Evolutionary conservation across 2,888 invertebrate genomes (phyloP), one percentile per base, ranked within the genome.

Genomic region (Antheraea yamamai): DNA sequence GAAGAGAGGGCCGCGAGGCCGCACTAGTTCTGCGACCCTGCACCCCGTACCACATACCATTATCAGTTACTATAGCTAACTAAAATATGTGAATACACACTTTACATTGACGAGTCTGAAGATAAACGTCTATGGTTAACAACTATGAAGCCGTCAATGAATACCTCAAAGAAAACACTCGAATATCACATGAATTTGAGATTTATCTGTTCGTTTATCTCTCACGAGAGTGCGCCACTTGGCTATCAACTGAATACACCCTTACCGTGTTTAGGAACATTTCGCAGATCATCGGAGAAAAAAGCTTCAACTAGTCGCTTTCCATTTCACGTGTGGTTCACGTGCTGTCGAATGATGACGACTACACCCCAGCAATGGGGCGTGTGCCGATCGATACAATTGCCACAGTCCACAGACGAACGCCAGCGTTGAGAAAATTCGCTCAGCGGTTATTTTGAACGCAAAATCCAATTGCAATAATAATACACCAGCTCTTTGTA

Each of bases 181-280:
- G 77, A 73, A 74, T 66, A 78, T 78, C 76, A 81, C 78, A 81
- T 81, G 80, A 79, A 83, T 85, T 84, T 84, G 84, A 90, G 84
- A 92, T 91, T 92, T 93, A 93, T 93, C 92, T 91, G 90, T 93
- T 91, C 92, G 89, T 88, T 88, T 88, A 92, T 93, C 91, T 93
- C 91, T 93, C 94, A 91, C 93, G 87, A 95, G 94, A 95, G 94
- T 88, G 94, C 94, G 94, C 94, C 89, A 94, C 94, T 94, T 91
- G 93, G 88, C 86, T 88, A 89, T 88, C 87, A 86, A 85, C 84
- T 87, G 88, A 89, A 90, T 92, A 90, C 89, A 90, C 91, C 92
- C 89, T 92, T 92, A 91, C 91, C 87, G 87, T 90, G 91, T 88
- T 89, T 85, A 86, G 85, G 85, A 85, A 87, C 84, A 87, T 88